Percentiles rank a stretch among this genome's conserved stretches.
phyloP scores from a whole-genome alignment of 1,140 invertebrate genomes.

The Cydia pomonella region DNA sequence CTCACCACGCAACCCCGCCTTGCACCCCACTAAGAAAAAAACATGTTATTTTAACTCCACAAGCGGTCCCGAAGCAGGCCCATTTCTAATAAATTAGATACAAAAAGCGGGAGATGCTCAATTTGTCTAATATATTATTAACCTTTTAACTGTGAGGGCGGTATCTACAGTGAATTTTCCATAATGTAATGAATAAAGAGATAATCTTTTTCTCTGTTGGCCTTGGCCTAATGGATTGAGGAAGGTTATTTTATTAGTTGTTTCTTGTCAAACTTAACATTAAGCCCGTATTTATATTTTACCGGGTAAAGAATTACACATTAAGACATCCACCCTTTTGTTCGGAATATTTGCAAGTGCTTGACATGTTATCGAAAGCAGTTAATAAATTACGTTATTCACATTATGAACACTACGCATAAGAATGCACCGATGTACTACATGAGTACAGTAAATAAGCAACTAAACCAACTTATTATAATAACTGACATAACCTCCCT shows the following conservation, averaged over 20 bases:
- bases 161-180: neutral
- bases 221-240: neutral
- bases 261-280: neutral
- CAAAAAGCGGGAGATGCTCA: neutral
- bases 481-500: neutral
- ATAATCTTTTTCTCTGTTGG: neutral
- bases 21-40: neutral
- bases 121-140: constrained; percentile 20
- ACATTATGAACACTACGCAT: neutral
- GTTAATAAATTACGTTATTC: neutral
- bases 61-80: neutral
- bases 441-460: neutral
- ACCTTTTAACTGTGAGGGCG: constrained; percentile 4
- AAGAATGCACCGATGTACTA: neutral
- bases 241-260: neutral
- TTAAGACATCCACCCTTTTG: too few species aligned
- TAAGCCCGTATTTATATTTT: neutral
- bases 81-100: constrained; percentile 15
- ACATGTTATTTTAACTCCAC: constrained; percentile 12
- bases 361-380: too few species aligned
- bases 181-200: neutral
- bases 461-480: neutral
- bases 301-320: too few species aligned
- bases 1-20: neutral
- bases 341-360: too few species aligned